Evolutionary conservation across 2,888 invertebrate genomes (phyloP), one percentile per base, ranked within the genome.

Genomic region (Habroteleia sp.): DNA sequence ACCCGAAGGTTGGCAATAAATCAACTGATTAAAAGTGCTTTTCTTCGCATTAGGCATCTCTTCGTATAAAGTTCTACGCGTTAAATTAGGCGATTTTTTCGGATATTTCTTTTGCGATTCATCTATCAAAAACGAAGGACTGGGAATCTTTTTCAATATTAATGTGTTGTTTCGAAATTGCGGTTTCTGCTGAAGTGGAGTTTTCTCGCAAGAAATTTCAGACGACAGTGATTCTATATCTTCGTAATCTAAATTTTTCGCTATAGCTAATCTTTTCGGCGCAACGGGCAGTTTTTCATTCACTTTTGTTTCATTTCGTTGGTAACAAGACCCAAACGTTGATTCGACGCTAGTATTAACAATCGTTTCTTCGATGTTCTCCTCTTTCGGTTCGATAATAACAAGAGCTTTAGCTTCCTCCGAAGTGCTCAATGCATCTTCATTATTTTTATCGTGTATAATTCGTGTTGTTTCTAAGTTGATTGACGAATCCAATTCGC

Each of bases 161-260:
- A 88, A 50, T 0, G 87, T 87, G 44, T 85, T 88, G 35, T 83
- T 85, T 72, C 81, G 95, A 94, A 89, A 95, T 94, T 39, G 95
- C 94, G 72, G 95, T 94, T 85, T 95, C 89, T 77, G 94, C 93
- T 74, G 76, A n/a, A 76, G 31, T 56, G 91, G 91, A 10, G 73
- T 74, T 48, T 83, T 93, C 89, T 81, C 92, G 90, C 73, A 92
- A 92, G 63, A 83, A 4, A 83, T 79, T 8, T 87, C 88, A 1
- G 88, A 85, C 1, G 87, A 84, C 17, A 88, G 72, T 0, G 88
- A 87, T 39, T 88, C 88, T 33, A 89, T 88, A 11, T 88, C 88
- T 58, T 89, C 88, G 77, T 88, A 88, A 29, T 89, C 88, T 4
- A 87, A 77, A 74, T 87, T 88, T 58, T 86, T 87, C 0, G 89